Evolutionary conservation across 2,888 invertebrate genomes (phyloP), one percentile per base, ranked within the genome.

Genomic region (Ischnus inquisitorius): DNA sequence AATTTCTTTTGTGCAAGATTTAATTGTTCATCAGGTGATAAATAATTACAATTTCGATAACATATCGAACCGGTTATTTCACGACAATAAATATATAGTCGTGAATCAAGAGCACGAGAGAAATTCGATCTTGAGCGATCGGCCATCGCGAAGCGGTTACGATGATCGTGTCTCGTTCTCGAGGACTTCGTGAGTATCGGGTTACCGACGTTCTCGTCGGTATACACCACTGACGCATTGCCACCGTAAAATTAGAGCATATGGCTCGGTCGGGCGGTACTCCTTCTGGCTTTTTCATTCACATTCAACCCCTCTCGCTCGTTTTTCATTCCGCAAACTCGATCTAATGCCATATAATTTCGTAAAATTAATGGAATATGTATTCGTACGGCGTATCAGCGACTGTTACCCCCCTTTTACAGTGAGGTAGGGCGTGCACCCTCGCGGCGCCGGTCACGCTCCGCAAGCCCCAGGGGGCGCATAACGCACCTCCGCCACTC

Each of bases 331-430:
- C 57, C 69, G 62, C 41, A 28, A 12, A 76, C 81, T 12, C 46
- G 48, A 16, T 62, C 68, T 81, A 84, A 84, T 81, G 74, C 77
- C 51, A 78, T 84, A 69, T 81, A 78, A 84, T 84, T 84, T 48
- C 34, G 19, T 6, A 64, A 64, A 78, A 84, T 84, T 68, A 84
- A 81, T 78, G 81, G 78, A 78, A 76, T 79, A 75, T 65, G 74
- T 16, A 25, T 34, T 48, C 48, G 64, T 64, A 48, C 48, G 34
- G 64, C 14, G 19, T 64, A 64, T 64, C 46, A 74, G 62, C 43
- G 25, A 25, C 28, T 60, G 5, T 28, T 39, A 25, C 16, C 25
- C 60, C 60, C 39, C 64, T 76, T 8, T 28, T 68, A 19, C 25
- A 67, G 76, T 54, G 43, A 16, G 65, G 76, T 25, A 28, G 57